These are phyloP conservation scores for Sparidentex hasta DNA, from an alignment of 2,797 vertebrate genomes.

Conservation along the genomic window DNA sequence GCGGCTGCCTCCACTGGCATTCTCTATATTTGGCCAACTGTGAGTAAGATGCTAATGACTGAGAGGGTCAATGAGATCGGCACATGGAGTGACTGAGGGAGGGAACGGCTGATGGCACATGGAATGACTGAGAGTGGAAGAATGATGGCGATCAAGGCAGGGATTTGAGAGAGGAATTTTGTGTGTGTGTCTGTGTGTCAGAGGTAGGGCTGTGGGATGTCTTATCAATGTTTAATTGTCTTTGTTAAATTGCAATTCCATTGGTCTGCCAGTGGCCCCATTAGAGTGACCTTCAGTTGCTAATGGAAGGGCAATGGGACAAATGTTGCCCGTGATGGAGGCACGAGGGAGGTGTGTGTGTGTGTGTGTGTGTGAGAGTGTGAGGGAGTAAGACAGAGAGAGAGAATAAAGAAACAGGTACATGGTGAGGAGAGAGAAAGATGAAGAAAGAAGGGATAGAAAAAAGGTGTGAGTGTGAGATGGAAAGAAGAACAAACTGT, in stretches of 20 bases:
- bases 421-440: background rate
- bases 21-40: constrained; percentile 50
- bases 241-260: constrained; percentile 72
- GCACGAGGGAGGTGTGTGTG: background rate
- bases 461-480: constrained; percentile 6
- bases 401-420: background rate
- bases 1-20: constrained; percentile 10
- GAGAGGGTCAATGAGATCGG: constrained; percentile 69
- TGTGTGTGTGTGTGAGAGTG: background rate
- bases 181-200: constrained; percentile 15
- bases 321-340: constrained; percentile 45
- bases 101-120: constrained; percentile 65
- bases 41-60: constrained; percentile 71
- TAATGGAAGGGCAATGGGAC: constrained; percentile 64
- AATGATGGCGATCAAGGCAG: constrained; percentile 57
- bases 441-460: background rate
- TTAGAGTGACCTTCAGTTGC: constrained; percentile 75
- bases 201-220: constrained; percentile 32
- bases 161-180: constrained; percentile 53
- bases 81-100: constrained; percentile 67
- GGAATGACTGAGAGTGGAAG: constrained; percentile 59
- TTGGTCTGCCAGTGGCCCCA: constrained; percentile 63
- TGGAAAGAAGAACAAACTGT: constrained; percentile 21
- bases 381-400: background rate
- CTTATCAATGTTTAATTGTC: constrained; percentile 71